Base-by-base conservation (phyloP, 2,797 vertebrate genomes). In the Perodicticus potto region DNA sequence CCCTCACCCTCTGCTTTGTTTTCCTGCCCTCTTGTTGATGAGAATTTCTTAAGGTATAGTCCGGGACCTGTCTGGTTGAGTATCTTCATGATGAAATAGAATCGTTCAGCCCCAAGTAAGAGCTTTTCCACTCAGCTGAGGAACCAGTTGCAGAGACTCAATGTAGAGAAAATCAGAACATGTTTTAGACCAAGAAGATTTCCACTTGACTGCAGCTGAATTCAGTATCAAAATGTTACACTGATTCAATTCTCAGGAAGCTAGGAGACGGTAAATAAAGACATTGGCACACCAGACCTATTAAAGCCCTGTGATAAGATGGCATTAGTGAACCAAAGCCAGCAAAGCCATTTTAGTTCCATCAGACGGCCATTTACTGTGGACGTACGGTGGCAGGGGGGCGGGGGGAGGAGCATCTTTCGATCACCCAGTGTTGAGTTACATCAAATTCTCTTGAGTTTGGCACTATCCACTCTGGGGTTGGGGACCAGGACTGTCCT, bases 201-300 rank as follows among this genome's bases (percentile, higher is more conserved):
- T 95, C 86, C 49, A 20, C 14, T 83, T 70, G n/a, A 94, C 59
- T 81, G 34, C 13, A 80, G 6, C 76, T 87, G 40, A 97, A 86
- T 72, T 69, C n/a, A 81, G 29, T 70, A 86, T 32, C 40, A 90
- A 86, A 77, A 67, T 67, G 14, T 12, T 70, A 29, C 19, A 9
- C 53, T 91, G 43, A 16, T 20, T 80, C 32, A 25, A 16, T 88
- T 88, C 43, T 12, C 78, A 16, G 34, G 55, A 86, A 17, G 9
- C 63, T 84, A 83, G 14, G 12, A 84, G 40, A 87, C 20, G 7
- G 1, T 40, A 89, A 89, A 37, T 22, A 63, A 80, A 92, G 43
- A 92, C 43, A 83, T 25, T 43, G 27, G 67, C 7, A 61, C 7
- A 67, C 6, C 37, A 80, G 23, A 25, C 23, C 25, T 80, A 74